Percentiles rank a stretch among this genome's conserved stretches.
These are phyloP conservation scores for Alsophila aescularia DNA, from an alignment of 2,888 invertebrate species.

Conservation along the genomic window DNA sequence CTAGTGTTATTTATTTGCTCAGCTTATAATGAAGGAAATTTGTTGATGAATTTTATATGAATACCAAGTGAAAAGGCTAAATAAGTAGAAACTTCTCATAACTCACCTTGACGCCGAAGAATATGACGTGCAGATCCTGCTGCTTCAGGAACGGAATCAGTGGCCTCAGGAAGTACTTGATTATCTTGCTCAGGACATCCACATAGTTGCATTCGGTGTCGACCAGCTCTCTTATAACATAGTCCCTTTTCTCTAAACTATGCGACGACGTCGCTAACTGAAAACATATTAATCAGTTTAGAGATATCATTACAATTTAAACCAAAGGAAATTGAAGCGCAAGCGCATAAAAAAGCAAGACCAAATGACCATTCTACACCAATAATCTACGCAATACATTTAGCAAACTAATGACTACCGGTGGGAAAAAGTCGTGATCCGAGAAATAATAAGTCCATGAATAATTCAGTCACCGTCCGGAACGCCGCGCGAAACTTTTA, in stretches of 20 bases:
- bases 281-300: conserved; percentile 29
- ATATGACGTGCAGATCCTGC: conserved; percentile 91
- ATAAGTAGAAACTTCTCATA: neutral
- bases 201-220: conserved; percentile 99
- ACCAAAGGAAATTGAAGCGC: conserved; percentile 27
- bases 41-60: neutral
- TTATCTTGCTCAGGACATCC: conserved; percentile 94
- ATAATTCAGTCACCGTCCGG: conserved; percentile 65
- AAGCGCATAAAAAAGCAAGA: conserved; percentile 34
- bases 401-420: conserved; percentile 38
- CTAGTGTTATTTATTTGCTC: too few species aligned
- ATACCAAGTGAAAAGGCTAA: neutral
- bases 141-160: conserved; percentile 88
- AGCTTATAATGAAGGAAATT: too few species aligned
- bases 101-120: conserved; percentile 94
- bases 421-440: conserved; percentile 55
- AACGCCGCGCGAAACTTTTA: conserved; percentile 62
- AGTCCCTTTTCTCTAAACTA: conserved; percentile 94
- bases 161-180: conserved; percentile 91
- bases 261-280: conserved; percentile 83
- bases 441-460: conserved; percentile 68
- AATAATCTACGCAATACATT: conserved; percentile 39
- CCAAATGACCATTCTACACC: conserved; percentile 46
- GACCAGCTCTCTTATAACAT: conserved; percentile 95
- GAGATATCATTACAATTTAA: conserved; percentile 12